These are phyloP conservation scores for Centrocercus urophasianus DNA, from an alignment of 2,113 vertebrate genomes.

Conservation along the genomic window DNA sequence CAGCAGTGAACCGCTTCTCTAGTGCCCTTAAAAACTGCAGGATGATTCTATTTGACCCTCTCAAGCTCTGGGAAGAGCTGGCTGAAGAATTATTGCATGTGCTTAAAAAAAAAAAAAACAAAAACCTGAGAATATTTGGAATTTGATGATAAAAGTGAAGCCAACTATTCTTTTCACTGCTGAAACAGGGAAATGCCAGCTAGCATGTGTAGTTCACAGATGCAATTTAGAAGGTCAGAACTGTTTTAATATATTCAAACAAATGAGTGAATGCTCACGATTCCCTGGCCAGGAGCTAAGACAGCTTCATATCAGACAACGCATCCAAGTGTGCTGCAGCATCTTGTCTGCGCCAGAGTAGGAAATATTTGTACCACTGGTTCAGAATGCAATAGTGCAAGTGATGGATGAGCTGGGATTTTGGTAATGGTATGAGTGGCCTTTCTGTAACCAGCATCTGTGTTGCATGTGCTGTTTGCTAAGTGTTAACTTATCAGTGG, in stretches of 20 bases:
- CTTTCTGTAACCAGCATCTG: background rate
- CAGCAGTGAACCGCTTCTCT: background rate
- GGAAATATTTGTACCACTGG: background rate
- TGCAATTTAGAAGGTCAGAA: background rate
- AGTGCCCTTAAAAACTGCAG: background rate
- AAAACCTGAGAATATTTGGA: background rate
- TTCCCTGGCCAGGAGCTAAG: background rate
- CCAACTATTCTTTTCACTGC: background rate
- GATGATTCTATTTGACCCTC: background rate
- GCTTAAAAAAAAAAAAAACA: background rate
- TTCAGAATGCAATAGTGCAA: background rate
- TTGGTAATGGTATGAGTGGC: background rate
- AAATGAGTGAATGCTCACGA: background rate
- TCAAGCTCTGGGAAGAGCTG: background rate
- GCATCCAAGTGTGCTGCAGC: background rate
- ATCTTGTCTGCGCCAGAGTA: background rate
- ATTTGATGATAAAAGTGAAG: background rate
- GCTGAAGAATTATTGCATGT: background rate
- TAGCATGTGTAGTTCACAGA: rapidly evolving
- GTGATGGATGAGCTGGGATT: background rate
- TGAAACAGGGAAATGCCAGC: background rate
- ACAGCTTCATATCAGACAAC: background rate
- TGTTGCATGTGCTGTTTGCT: background rate
- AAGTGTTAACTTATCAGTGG: background rate
- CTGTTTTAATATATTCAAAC: background rate